Conservation (phyloP, 2,113 vertebrate genomes). For the Oostethus manadensis region DNA sequence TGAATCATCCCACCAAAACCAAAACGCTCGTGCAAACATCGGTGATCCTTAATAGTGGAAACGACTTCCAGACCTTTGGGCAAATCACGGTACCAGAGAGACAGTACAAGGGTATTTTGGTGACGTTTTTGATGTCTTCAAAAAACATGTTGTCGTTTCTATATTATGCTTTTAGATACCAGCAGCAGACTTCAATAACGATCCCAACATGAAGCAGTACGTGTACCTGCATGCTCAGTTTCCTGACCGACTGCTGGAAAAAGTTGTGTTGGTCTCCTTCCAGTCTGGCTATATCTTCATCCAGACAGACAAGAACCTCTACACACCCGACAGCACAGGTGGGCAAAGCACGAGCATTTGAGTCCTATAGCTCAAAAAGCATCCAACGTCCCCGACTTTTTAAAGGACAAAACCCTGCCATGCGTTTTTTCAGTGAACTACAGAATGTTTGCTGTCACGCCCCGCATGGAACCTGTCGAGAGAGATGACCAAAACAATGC, state of each 20-base stretch:
- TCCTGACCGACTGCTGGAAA: constrained; percentile 49
- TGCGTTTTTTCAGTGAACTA: constrained; percentile 55
- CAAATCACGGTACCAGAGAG: constrained; percentile 61
- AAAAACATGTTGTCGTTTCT: background rate
- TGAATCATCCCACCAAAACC: constrained; percentile 54
- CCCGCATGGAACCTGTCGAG: constrained; percentile 48
- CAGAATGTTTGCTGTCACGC: constrained; percentile 64
- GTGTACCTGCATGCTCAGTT: constrained; percentile 59
- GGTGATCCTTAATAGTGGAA: constrained; percentile 29
- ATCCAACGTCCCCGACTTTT: no score
- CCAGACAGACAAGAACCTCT: constrained; percentile 70
- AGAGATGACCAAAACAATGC: background rate
- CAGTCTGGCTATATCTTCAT: constrained; percentile 70
- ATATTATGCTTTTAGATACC: constrained; percentile 41
- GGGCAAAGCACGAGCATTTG: background rate
- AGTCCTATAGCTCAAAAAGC: background rate
- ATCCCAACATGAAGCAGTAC: constrained; percentile 52
- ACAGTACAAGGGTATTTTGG: background rate
- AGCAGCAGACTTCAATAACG: constrained; percentile 28
- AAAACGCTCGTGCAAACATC: background rate
- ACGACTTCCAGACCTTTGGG: constrained; percentile 41
- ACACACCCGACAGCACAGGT: constrained; percentile 63
- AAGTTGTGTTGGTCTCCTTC: constrained; percentile 62
- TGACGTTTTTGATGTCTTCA: background rate
- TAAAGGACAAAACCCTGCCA: background rate